Evolutionary conservation across 2,888 invertebrate species (phyloP).

Genomic region (Holacanthella duospinosa): DNA sequence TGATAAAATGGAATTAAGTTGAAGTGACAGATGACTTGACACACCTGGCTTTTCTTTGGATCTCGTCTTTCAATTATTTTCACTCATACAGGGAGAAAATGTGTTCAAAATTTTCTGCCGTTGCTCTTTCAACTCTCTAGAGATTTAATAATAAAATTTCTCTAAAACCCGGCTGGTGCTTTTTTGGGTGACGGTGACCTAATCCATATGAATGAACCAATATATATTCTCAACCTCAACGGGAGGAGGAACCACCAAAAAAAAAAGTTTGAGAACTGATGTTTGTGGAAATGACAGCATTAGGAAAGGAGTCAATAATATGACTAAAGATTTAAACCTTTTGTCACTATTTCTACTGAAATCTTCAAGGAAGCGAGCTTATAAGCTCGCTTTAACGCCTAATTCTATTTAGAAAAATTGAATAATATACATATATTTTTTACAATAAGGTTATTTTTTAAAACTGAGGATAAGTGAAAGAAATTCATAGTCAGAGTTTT

Average conservation of each 20-base stretch:
- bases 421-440: background rate
- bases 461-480: background rate
- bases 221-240: slow-evolving; percentile 8
- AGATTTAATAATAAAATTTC: no score
- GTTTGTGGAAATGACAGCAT: slow-evolving; percentile 9
- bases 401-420: no score
- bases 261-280: background rate
- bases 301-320: background rate
- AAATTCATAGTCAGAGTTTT: background rate
- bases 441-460: background rate
- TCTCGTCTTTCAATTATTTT: background rate
- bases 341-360: no score
- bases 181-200: slow-evolving; percentile 3
- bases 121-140: no score
- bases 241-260: background rate
- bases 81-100: no score
- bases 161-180: background rate
- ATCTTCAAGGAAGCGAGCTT: no score
- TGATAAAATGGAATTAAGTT: no score
- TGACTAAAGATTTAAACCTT: no score
- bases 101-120: no score
- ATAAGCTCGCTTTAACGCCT: no score
- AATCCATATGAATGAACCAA: slow-evolving; percentile 10
- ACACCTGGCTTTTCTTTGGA: background rate
- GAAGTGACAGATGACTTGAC: background rate